These are phyloP conservation scores for Lynx canadensis DNA, from an alignment of 2,113 vertebrate species.

Conservation along the genomic window DNA sequence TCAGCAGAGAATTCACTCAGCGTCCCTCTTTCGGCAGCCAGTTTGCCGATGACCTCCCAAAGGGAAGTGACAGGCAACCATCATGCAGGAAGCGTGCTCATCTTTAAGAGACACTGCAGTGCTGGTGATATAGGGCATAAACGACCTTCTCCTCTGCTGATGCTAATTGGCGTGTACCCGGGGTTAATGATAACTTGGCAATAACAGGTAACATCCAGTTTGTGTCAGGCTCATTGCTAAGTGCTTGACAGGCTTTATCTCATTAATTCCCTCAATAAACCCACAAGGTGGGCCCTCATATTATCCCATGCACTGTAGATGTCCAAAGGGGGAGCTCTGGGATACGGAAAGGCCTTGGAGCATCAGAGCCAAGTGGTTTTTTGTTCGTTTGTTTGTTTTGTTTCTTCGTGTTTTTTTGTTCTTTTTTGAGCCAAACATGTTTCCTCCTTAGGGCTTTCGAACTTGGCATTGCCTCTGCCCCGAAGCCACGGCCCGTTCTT, in stretches of 20 bases:
- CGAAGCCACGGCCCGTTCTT: rapidly evolving
- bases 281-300: not conserved
- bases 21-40: not conserved
- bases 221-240: not conserved
- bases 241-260: constrained; percentile 18
- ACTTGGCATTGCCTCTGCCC: not conserved
- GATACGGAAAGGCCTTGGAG: not conserved
- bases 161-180: not conserved
- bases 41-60: not conserved
- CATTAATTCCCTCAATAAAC: constrained; percentile 14
- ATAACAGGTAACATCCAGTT: not conserved
- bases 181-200: not conserved
- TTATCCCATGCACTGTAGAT: not conserved
- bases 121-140: not conserved
- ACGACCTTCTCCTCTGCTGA: not conserved
- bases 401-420: too few relatives aligned
- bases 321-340: not conserved
- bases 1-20: not conserved
- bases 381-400: too few relatives aligned
- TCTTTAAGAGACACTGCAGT: rapidly evolving
- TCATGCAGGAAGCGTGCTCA: not conserved
- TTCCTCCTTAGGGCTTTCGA: not conserved
- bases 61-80: not conserved
- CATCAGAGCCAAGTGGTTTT: not conserved
- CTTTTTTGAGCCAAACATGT: not conserved